Evolutionary conservation across 1,140 invertebrate genomes (phyloP), one percentile per base, ranked within the genome.

Genomic region (Leptinotarsa defecta): DNA sequence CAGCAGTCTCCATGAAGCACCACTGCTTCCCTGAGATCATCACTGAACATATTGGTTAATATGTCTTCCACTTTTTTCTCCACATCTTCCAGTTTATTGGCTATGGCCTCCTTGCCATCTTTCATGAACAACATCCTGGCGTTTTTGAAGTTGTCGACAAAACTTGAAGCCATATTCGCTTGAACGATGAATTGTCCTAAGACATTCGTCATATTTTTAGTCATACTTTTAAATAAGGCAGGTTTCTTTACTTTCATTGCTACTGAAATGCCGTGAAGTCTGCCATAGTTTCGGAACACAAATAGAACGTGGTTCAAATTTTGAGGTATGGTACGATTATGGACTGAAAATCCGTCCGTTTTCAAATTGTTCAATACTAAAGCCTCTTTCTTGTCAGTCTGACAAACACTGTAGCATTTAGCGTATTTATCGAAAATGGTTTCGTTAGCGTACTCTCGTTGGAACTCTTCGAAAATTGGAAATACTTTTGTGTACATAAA

Each of bases 291-390:
- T 69, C 85, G 82, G 24, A 91, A 84, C 0, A 88, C 85, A 2
- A 87, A 65, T 4, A 77, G 78, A 15, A 88, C 82, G 74, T 89
- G 87, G 1, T 88, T 83, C 17, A 86, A 74, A 22, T 87, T 83
- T 13, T 90, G 78, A 4, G 87, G 81, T 13, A 80, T 73, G 11
- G 86, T 84, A 68, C 88, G 85, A 78, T 90, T 85, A 43, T 86
- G 82, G 74, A 91, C 82, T 5, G 74, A 64, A 77, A 85, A 91
- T 1, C 87, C 86, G 3, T 76, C 24, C 3, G 74, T 68, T 67
- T 85, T 82, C 17, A 91, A 77, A 81, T 91, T 90, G 81, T 90
- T 86, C 70, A 91, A 79, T 34, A 91, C 82, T 6, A 90, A 85
- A 27, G 87, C 83, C 83, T 89, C 88, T 68, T 88, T 79, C 8